Evolutionary conservation across 2,113 vertebrate species (phyloP).

Genomic region (Chauna torquata): DNA sequence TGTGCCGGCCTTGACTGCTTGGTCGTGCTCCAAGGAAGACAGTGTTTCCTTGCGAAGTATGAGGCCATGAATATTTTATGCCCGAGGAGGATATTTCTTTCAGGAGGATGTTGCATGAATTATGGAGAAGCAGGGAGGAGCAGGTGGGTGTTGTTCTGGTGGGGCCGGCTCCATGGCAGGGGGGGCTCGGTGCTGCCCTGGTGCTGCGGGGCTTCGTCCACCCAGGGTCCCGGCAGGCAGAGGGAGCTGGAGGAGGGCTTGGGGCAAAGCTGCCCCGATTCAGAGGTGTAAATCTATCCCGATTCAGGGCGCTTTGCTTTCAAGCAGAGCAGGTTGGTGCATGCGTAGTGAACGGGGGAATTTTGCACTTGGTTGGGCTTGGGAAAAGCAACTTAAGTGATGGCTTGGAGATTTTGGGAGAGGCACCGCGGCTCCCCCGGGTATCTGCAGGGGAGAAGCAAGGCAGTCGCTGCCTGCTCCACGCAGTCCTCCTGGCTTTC

Average conservation of each 20-base stretch:
- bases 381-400: background rate
- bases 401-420: background rate
- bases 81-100: constrained; percentile 57
- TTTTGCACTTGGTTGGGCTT: fast-evolving
- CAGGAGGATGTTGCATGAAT: constrained; percentile 61
- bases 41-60: constrained; percentile 56
- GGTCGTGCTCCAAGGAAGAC: constrained; percentile 20
- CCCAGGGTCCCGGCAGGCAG: background rate
- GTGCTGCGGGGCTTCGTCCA: fast-evolving
- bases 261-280: background rate
- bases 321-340: background rate
- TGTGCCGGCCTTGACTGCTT: background rate
- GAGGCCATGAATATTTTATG: constrained; percentile 68
- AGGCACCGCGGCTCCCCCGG: fast-evolving
- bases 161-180: background rate
- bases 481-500: background rate
- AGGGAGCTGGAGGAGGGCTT: background rate
- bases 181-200: background rate
- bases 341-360: fast-evolving
- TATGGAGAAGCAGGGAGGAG: constrained; percentile 59
- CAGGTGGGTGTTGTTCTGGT: background rate
- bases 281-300: background rate
- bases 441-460: background rate
- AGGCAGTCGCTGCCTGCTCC: background rate
- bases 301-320: background rate